phyloP scores from a whole-genome alignment of 2,888 invertebrate genomes.

The Cryptus viduatorius region DNA sequence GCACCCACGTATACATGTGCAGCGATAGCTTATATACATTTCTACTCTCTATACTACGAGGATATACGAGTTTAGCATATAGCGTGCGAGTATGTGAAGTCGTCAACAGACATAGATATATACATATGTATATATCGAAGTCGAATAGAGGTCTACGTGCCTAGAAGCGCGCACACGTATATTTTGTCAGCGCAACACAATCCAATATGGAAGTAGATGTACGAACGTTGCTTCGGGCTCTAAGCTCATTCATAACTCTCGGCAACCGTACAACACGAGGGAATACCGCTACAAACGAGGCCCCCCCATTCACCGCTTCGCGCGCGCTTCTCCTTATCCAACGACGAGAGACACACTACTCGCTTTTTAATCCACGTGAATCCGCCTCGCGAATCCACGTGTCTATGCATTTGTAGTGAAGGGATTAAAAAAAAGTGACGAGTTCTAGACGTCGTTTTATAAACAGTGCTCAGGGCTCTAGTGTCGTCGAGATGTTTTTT shows the following conservation, averaged over 20 bases:
- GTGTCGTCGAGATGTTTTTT: neutral
- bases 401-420: neutral
- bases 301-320: constrained; percentile 64
- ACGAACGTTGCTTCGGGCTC: constrained; percentile 67
- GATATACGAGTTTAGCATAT: constrained; percentile 44
- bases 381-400: constrained; percentile 27
- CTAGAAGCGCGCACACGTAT: constrained; percentile 41
- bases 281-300: constrained; percentile 46
- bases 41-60: constrained; percentile 1
- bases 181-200: constrained; percentile 4
- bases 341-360: constrained; percentile 25
- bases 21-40: neutral
- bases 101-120: constrained; percentile 25
- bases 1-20: constrained; percentile 23
- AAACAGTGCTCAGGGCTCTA: neutral
- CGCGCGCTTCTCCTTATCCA: constrained; percentile 42
- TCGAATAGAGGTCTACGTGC: constrained; percentile 46
- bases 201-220: constrained; percentile 40
- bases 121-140: constrained; percentile 1
- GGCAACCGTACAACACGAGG: constrained; percentile 57
- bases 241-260: constrained; percentile 79
- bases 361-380: constrained; percentile 62
- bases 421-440: neutral
- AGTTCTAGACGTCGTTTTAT: neutral
- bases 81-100: constrained; percentile 20